These are phyloP conservation scores for Phrynocephalus versicolor DNA, from an alignment of 2,113 vertebrate species.

Conservation along the genomic window DNA sequence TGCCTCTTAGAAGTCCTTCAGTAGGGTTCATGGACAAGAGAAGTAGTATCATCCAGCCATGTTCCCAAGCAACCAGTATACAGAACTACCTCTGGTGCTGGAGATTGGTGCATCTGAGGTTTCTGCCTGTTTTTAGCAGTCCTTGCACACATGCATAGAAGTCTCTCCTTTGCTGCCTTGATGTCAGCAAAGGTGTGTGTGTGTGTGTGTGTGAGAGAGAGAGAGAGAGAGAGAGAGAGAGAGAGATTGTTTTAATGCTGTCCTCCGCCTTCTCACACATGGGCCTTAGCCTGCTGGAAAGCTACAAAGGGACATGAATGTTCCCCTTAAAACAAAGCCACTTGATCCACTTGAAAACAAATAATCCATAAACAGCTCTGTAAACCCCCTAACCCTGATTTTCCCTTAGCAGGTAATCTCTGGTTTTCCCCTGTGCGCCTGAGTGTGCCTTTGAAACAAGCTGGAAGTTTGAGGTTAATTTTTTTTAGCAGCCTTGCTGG, in stretches of 20 bases:
- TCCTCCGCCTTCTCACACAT: not conserved
- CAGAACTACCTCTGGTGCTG: too few relatives aligned
- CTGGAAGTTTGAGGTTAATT: not conserved
- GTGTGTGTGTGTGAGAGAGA: too few relatives aligned
- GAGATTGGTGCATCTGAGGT: too few relatives aligned
- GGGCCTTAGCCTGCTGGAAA: not conserved
- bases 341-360: not conserved
- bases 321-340: not conserved
- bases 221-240: too few relatives aligned
- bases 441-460: not conserved
- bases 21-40: not conserved
- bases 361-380: not conserved
- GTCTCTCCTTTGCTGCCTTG: not conserved
- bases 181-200: not conserved
- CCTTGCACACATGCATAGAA: not conserved
- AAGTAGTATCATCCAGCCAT: not conserved
- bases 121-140: not conserved
- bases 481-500: too few relatives aligned
- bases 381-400: not conserved
- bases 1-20: too few relatives aligned
- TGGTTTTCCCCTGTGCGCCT: not conserved
- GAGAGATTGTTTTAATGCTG: too few relatives aligned
- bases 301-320: not conserved
- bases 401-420: not conserved
- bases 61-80: too few relatives aligned